A percentile compares a stretch with the other conserved stretches of the same genome.
These are phyloP conservation scores for Heliconius eleuchia DNA, from an alignment of 1,140 invertebrate genomes.

Conservation along the genomic window DNA sequence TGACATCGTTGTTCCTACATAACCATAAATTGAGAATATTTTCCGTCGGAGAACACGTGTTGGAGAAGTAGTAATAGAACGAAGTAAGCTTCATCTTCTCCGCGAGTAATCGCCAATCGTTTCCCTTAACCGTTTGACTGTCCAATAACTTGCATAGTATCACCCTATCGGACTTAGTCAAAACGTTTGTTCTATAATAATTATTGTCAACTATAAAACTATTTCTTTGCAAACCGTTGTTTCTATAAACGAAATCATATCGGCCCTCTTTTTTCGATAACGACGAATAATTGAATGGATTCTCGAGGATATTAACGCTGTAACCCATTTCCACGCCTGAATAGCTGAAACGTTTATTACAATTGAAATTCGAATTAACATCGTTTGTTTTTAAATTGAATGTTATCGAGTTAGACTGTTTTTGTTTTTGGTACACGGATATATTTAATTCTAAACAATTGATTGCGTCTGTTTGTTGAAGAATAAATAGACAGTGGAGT, in stretches of 20 bases:
- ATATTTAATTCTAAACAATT: constrained; percentile 76
- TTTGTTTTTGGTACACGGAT: constrained; percentile 74
- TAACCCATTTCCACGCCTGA: constrained; percentile 66
- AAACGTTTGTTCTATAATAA: constrained; percentile 65
- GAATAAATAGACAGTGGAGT: constrained; percentile 91
- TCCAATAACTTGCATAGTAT: constrained; percentile 95
- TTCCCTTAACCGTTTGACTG: constrained; percentile 92
- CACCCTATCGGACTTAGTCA: constrained; percentile 85
- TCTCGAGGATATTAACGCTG: constrained; percentile 73
- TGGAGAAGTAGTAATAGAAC: constrained; percentile 98
- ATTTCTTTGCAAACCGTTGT: constrained; percentile 57
- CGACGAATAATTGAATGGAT: constrained; percentile 78
- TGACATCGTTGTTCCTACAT: constrained; percentile 93
- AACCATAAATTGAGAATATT: constrained; percentile 98
- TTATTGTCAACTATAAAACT: constrained; percentile 74
- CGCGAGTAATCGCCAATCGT: constrained; percentile 97
- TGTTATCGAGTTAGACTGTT: constrained; percentile 74
- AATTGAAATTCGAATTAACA: constrained; percentile 76
- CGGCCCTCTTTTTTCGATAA: constrained; percentile 70
- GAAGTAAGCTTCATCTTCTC: constrained; percentile 94
- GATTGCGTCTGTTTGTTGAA: constrained; percentile 85
- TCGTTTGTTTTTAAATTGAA: constrained; percentile 79
- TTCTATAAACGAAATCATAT: constrained; percentile 70
- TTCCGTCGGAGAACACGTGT: constrained; percentile 96
- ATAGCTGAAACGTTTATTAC: constrained; percentile 73